A percentile compares a stretch with the other conserved stretches of the same genome.
phyloP scores from a whole-genome alignment of 92 coral and sea anemone genomes.

The Epizoanthus fatuus region DNA sequence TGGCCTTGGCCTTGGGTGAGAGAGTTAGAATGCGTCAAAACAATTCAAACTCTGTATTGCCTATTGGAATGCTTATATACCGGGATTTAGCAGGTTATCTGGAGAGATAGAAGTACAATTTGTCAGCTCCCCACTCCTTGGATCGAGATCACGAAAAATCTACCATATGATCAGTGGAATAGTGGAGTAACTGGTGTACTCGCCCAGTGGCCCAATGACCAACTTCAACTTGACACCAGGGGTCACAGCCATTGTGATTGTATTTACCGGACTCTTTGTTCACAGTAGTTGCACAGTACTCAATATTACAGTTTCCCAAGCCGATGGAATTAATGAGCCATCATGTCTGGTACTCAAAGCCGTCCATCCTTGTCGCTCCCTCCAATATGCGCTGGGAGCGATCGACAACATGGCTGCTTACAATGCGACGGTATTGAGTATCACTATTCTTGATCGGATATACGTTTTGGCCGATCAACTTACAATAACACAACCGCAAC shows the following conservation, averaged over 20 bases:
- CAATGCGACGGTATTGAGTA: constrained; percentile 58
- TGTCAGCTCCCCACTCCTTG: no score
- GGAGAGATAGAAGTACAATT: no score
- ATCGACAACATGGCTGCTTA: constrained; percentile 24
- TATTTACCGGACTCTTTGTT: constrained; percentile 1
- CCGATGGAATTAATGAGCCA: constrained; percentile 59
- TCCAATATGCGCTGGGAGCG: constrained; percentile 73
- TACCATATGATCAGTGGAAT: no score
- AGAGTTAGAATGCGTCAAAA: no score
- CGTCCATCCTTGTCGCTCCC: constrained; percentile 60
- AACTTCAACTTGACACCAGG: background rate
- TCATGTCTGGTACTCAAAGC: constrained; percentile 58
- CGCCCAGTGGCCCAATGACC: background rate
- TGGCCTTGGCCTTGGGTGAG: no score
- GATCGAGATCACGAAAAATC: no score
- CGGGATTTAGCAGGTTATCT: no score
- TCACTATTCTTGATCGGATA: constrained; percentile 61
- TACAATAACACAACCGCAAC: constrained; percentile 63
- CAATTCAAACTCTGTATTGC: no score
- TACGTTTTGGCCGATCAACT: constrained; percentile 50
- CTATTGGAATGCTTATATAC: no score
- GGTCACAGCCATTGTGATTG: background rate
- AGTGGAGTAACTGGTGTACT: no score
- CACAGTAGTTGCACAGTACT: constrained; percentile 11
- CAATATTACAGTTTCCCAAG: constrained; percentile 59